Percentiles rank a stretch among this genome's conserved stretches.
Conservation (phyloP, 2,113 vertebrate species). For the Rallus limicola region DNA sequence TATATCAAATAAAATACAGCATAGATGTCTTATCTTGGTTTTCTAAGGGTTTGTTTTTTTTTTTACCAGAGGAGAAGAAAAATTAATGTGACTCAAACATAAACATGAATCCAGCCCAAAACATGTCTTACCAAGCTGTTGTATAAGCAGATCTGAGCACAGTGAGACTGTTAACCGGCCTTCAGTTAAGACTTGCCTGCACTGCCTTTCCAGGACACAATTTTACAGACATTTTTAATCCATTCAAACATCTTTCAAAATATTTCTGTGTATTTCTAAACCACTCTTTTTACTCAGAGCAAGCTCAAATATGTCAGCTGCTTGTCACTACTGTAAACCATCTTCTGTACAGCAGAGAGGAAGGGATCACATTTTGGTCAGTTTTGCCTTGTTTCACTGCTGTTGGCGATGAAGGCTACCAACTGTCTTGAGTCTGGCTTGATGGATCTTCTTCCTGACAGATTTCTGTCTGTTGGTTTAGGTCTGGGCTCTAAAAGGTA, state of each 20-base stretch:
- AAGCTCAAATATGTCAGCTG: not conserved
- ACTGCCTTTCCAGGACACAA: not conserved
- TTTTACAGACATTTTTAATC: not conserved
- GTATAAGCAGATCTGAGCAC: not conserved
- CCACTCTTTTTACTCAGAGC: not conserved
- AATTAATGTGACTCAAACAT: not conserved
- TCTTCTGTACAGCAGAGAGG: not conserved
- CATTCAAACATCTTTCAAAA: not conserved
- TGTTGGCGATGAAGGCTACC: not conserved
- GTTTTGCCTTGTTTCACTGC: not conserved
- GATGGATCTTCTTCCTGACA: not conserved
- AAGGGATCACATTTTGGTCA: not conserved
- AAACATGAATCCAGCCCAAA: not conserved
- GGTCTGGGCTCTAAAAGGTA: not conserved
- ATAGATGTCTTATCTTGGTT: not conserved
- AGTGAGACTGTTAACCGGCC: not conserved
- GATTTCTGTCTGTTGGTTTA: not conserved
- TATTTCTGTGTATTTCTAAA: not conserved
- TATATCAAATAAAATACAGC: not conserved
- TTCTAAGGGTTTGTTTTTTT: not conserved
- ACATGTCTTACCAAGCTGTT: rapidly evolving
- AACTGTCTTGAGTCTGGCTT: not conserved
- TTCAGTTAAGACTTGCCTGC: not conserved
- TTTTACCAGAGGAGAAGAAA: not conserved
- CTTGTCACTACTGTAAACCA: not conserved